A percentile compares a stretch with the other conserved stretches of the same genome.
Conservation (phyloP, 2,888 invertebrate genomes). For the Rutpela maculata region DNA sequence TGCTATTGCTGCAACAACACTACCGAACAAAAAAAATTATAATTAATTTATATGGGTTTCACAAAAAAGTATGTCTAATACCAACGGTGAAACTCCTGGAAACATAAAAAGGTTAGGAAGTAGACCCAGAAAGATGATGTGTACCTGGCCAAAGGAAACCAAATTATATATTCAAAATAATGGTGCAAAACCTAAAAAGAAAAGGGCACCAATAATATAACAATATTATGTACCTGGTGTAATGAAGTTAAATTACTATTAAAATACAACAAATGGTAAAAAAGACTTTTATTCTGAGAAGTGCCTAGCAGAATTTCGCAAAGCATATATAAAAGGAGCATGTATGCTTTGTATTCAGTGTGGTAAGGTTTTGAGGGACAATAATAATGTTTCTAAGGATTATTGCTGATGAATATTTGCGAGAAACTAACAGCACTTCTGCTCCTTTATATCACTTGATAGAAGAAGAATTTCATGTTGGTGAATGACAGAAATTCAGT, state of each 20-base stretch:
- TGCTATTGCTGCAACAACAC: conserved; percentile 33
- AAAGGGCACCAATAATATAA: conserved; percentile 85
- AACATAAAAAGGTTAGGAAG: conserved; percentile 83
- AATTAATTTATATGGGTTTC: conserved; percentile 20
- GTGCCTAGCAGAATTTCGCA: conserved; percentile 91
- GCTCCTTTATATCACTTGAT: too few relatives aligned
- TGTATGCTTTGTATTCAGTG: conserved; percentile 83
- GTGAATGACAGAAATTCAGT: too few relatives aligned
- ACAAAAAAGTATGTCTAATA: conserved; percentile 64
- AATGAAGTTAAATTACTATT: conserved; percentile 88
- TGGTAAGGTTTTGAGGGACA: conserved; percentile 89
- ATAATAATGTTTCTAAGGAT: conserved; percentile 84
- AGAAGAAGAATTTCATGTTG: too few relatives aligned
- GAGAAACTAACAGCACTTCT: conserved; percentile 78
- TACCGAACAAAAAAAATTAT: not conserved
- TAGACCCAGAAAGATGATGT: conserved; percentile 85
- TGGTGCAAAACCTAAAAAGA: conserved; percentile 73
- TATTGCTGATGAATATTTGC: conserved; percentile 90
- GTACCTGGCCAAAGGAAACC: conserved; percentile 92
- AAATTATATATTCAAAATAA: conserved; percentile 84
- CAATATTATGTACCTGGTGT: conserved; percentile 87
- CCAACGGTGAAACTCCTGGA: conserved; percentile 68
- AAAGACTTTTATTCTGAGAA: conserved; percentile 95
- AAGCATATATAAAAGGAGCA: conserved; percentile 90
- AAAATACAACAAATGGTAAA: conserved; percentile 91